phyloP scores from a whole-genome alignment of 2,888 invertebrate species.

The Gymnosoma rotundatum region DNA sequence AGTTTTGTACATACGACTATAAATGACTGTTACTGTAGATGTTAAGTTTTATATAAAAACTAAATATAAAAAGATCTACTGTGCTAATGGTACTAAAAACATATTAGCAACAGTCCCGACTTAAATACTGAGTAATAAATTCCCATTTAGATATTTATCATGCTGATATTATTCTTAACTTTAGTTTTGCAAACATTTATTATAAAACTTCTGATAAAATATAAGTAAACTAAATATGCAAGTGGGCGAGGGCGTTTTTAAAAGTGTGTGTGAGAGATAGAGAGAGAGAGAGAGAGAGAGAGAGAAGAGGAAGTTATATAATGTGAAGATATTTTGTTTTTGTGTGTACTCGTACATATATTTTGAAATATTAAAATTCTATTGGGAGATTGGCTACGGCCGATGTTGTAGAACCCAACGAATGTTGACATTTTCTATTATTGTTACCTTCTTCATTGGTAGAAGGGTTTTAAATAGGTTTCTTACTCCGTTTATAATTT shows the following conservation, averaged over 20 bases:
- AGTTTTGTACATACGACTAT: background rate
- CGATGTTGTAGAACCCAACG: no score
- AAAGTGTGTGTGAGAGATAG: background rate
- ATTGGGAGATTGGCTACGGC: background rate
- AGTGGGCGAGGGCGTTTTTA: background rate
- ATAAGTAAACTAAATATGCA: background rate
- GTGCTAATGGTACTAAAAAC: slow-evolving; percentile 32
- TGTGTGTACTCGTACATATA: background rate
- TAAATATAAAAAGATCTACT: slow-evolving; percentile 33
- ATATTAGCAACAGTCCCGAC: slow-evolving; percentile 43
- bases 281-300: background rate
- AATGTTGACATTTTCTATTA: no score
- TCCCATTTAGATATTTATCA: slow-evolving; percentile 66
- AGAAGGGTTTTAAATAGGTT: no score
- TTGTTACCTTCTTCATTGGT: no score
- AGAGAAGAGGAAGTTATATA: no score
- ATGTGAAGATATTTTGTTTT: background rate
- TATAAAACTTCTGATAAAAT: slow-evolving; percentile 1
- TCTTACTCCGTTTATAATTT: no score
- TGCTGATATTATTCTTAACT: slow-evolving; percentile 60
- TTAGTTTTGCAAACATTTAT: slow-evolving; percentile 57
- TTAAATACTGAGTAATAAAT: slow-evolving; percentile 67
- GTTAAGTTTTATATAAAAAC: slow-evolving; percentile 25
- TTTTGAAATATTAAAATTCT: background rate
- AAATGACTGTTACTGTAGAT: slow-evolving; percentile 21